These are phyloP conservation scores for Scophthalmus maximus DNA, from an alignment of 2,113 vertebrate genomes.

Conservation along the genomic window DNA sequence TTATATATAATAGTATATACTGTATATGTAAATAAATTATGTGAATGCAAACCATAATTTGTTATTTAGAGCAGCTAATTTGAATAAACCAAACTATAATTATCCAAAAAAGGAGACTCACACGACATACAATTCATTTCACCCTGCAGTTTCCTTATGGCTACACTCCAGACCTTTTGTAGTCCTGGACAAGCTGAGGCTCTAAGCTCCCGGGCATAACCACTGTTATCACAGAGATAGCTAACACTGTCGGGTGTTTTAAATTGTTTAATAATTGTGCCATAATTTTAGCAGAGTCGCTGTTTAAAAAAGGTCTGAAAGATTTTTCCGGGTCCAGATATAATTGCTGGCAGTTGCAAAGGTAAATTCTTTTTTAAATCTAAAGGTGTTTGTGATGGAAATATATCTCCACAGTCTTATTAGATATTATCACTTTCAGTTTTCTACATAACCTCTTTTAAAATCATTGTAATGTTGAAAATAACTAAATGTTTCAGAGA, in stretches of 20 bases:
- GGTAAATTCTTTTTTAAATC: background rate
- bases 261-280: constrained; percentile 27
- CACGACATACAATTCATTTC: constrained; percentile 29
- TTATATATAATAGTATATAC: background rate
- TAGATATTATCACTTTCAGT: constrained; percentile 10
- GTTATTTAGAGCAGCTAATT: constrained; percentile 22
- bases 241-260: constrained; percentile 1
- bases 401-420: constrained; percentile 2
- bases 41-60: background rate
- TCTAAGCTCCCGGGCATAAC: constrained; percentile 41
- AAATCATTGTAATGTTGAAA: constrained; percentile 14
- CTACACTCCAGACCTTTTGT: constrained; percentile 52
- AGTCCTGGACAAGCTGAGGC: constrained; percentile 41
- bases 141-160: constrained; percentile 28
- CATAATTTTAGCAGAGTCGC: background rate
- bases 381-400: constrained; percentile 3
- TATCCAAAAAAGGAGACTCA: constrained; percentile 27
- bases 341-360: constrained; percentile 2
- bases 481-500: constrained; percentile 4
- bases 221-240: constrained; percentile 15
- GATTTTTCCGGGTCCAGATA: background rate
- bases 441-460: background rate
- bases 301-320: background rate
- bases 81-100: constrained; percentile 37
- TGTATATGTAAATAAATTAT: constrained; percentile 11